Conservation (phyloP, 2,888 invertebrate species). For the Scaptomyza flava region DNA sequence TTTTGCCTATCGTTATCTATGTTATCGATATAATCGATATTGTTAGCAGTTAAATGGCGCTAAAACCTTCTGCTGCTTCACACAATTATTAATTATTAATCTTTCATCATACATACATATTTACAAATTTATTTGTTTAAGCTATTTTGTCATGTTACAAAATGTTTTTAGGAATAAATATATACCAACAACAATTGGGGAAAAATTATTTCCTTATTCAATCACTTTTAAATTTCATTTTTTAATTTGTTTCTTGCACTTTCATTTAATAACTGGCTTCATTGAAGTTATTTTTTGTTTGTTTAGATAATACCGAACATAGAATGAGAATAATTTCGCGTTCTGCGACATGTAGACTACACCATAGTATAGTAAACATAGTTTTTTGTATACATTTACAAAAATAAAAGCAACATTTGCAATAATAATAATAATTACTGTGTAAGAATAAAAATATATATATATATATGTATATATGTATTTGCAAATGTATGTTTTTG, state of each 20-base stretch:
- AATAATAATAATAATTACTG: conserved; percentile 65
- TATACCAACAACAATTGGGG: conserved; percentile 65
- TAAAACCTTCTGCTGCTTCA: neutral
- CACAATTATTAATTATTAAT: neutral
- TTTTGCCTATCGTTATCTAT: conserved; percentile 6
- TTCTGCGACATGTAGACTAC: conserved; percentile 43
- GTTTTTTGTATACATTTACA: conserved; percentile 66
- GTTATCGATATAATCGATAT: conserved; percentile 8
- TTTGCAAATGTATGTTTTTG: conserved; percentile 16
- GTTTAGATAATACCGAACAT: conserved; percentile 65
- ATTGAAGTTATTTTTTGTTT: conserved; percentile 44
- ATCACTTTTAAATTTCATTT: conserved; percentile 57
- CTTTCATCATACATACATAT: conserved; percentile 60
- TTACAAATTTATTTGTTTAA: conserved; percentile 72
- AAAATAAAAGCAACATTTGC: conserved; percentile 65
- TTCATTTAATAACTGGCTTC: conserved; percentile 58
- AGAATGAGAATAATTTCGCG: conserved; percentile 57
- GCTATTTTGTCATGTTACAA: conserved; percentile 64
- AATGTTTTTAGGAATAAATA: conserved; percentile 58
- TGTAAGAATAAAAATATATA: conserved; percentile 48
- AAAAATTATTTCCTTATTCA: conserved; percentile 47
- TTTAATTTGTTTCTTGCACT: conserved; percentile 38
- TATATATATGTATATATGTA: neutral
- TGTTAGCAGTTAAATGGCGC: neutral
- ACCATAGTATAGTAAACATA: conserved; percentile 45